Evolutionary conservation across 2,113 vertebrate species (phyloP), one percentile per base, ranked within the genome.

Genomic region (Machaerirhynchus nigripectus): DNA sequence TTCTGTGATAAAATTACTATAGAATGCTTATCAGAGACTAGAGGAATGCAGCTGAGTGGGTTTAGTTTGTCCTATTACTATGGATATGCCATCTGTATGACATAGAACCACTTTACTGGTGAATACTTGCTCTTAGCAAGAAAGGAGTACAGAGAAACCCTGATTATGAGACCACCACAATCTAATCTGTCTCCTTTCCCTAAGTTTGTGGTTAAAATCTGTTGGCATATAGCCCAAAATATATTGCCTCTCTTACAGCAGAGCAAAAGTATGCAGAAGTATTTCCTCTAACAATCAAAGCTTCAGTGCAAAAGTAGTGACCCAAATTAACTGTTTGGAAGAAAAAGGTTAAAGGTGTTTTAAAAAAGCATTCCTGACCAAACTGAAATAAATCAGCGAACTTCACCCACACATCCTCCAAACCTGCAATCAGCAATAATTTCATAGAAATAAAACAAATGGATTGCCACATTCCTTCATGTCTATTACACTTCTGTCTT

Each of bases 391-490:
- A 93, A 96, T 97, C 95, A 96, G 88, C 95, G 88, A 89, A 80
- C 93, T 97, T 97, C 94, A 96, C 92, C 89, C 95, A 94, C 63
- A 42, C 79, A 79, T 78, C 95, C 93, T 90, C 90, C 69, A 94
- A 95, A 91, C 87, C 91, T 95, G 96, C 96, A 97, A 97, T 97
- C 96, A 96, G 95, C 97, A 97, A 95, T 97, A 86, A 96, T 96
- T 96, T 96, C 67, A 61, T 87, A 96, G 96, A 97, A 98, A 96
- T 92, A 89, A 97, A 97, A 95, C 94, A 97, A 97, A 97, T 87
- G 93, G 91, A 96, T 97, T 26, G 42, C 95, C 77, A 90, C 97
- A 96, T 98, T 97, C 97, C 96, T 97, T 83, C 93, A 84, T n/a
- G 82, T 97, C 97, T 93, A 64, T 94, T 96, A 83, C 91, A 96